Conservation (phyloP, 2,797 vertebrate genomes). For the Protonibea diacanthus region DNA sequence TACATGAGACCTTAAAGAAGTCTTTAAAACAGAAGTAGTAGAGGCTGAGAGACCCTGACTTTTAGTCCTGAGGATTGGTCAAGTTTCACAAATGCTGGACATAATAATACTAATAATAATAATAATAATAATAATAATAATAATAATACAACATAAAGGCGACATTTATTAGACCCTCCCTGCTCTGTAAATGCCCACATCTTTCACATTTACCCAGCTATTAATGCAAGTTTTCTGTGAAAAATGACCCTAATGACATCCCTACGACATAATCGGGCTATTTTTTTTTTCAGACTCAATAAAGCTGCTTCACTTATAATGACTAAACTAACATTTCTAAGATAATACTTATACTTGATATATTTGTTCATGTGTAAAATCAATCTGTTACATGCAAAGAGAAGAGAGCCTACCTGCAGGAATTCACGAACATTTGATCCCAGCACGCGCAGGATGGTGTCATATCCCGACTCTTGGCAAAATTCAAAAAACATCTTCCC, state of each 20-base stretch:
- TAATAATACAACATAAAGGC: slow-evolving; percentile 7
- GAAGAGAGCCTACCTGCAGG: slow-evolving; percentile 90
- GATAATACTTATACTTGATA: not conserved
- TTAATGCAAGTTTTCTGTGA: not conserved
- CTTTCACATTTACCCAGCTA: not conserved
- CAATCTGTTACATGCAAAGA: not conserved
- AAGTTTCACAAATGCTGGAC: not conserved
- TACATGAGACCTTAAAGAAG: not conserved
- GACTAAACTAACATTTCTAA: not conserved
- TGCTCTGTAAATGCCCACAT: not conserved
- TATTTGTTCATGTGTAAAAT: not conserved
- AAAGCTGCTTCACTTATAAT: not conserved
- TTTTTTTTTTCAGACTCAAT: not conserved
- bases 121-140: not conserved
- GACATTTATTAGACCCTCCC: not conserved
- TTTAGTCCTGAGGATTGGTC: not conserved
- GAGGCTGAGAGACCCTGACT: not conserved
- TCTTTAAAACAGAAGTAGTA: not conserved
- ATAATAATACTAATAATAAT: not conserved
- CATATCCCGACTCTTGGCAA: slow-evolving; percentile 99
- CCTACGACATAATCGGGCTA: not conserved
- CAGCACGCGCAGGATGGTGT: slow-evolving; percentile 96
- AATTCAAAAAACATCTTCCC: slow-evolving; percentile 99
- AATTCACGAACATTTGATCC: slow-evolving; percentile 99
- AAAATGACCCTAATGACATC: slow-evolving; percentile 13